Evolutionary conservation across 2,113 vertebrate genomes (phyloP).

Genomic region (Muntiacus muntjak): DNA sequence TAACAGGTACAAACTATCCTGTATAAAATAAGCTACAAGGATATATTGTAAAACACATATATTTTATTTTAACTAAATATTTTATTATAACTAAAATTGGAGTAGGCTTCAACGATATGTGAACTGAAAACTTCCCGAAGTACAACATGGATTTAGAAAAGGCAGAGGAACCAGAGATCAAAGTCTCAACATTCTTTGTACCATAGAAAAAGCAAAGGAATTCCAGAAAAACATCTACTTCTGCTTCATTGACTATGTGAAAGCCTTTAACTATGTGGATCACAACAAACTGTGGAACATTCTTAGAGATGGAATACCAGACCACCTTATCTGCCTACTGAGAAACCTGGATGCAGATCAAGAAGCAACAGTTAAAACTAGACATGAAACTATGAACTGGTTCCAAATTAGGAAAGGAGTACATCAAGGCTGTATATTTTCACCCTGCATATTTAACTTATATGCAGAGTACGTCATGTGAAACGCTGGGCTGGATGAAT

Average conservation of each 20-base stretch:
- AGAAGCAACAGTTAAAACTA: not conserved
- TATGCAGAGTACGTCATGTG: not conserved
- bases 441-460: not conserved
- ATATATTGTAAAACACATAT: not conserved
- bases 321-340: not conserved
- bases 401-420: not conserved
- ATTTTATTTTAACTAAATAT: not conserved
- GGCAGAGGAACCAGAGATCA: not conserved
- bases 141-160: not conserved
- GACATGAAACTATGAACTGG: not conserved
- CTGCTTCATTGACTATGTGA: not conserved
- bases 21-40: not conserved
- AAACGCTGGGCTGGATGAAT: not conserved
- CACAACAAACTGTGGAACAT: not conserved
- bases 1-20: not conserved
- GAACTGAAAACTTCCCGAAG: not conserved
- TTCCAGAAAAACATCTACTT: not conserved
- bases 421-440: not conserved
- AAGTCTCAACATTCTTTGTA: not conserved
- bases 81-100: not conserved
- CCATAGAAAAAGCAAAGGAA: not conserved
- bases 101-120: not conserved
- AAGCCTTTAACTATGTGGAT: not conserved
- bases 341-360: not conserved
- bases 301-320: not conserved